A percentile compares a stretch with the other conserved stretches of the same genome.
phyloP scores from a whole-genome alignment of 2,888 invertebrate species.

The Polietes domitor region DNA sequence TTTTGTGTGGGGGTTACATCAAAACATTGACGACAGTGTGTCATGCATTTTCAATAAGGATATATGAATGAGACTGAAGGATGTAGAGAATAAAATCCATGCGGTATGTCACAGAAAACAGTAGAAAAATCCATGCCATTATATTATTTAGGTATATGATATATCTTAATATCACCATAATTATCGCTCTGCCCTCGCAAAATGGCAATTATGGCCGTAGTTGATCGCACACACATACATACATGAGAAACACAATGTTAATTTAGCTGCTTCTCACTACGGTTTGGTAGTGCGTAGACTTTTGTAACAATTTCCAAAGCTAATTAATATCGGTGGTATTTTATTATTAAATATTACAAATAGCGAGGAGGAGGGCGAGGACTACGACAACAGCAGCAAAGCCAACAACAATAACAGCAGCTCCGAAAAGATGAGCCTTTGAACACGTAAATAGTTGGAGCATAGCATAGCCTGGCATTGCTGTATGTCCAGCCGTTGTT shows the following conservation, averaged over 20 bases:
- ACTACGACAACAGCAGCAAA: background rate
- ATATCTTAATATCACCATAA: background rate
- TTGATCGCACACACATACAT: too few relatives aligned
- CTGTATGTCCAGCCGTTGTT: background rate
- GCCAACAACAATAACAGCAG: too few relatives aligned
- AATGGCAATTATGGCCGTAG: background rate
- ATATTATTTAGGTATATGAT: too few relatives aligned
- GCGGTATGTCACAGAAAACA: too few relatives aligned
- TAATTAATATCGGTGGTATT: constrained; percentile 50
- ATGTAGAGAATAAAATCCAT: too few relatives aligned
- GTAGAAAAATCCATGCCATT: too few relatives aligned
- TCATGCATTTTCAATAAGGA: too few relatives aligned
- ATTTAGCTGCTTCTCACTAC: background rate
- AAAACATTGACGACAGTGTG: too few relatives aligned
- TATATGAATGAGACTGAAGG: too few relatives aligned
- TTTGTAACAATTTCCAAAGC: constrained; percentile 49
- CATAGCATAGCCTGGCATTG: background rate
- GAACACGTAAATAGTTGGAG: background rate
- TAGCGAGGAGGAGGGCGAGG: background rate
- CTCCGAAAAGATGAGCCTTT: constrained; percentile 7
- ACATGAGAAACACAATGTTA: background rate
- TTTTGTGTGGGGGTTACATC: too few relatives aligned
- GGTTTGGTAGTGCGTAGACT: constrained; percentile 2
- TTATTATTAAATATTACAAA: constrained; percentile 36
- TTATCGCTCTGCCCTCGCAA: background rate